A percentile compares a stretch with the other conserved stretches of the same genome.
Evolutionary conservation across 2,888 invertebrate species (phyloP).

Genomic region (Drosophila kambysellisi): DNA sequence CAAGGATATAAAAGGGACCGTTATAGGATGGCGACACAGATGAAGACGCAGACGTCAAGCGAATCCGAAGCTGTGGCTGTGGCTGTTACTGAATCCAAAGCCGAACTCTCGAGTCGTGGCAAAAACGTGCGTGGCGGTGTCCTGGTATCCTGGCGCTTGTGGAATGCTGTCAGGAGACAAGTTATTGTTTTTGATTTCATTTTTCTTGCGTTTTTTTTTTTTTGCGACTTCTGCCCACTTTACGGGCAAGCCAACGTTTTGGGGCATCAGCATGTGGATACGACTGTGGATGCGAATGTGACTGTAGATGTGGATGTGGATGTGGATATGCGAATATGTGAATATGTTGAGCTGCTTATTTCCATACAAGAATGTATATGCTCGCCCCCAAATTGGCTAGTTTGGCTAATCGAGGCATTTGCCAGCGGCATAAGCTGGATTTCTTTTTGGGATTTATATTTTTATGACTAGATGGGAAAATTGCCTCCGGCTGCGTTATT

Average conservation of each 20-base stretch:
- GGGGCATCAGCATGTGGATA: conserved; percentile 41
- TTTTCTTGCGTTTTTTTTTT: conserved; percentile 64
- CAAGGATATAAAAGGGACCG: conserved; percentile 9
- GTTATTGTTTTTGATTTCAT: conserved; percentile 82
- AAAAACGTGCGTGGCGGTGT: conserved; percentile 61
- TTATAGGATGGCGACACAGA: conserved; percentile 32
- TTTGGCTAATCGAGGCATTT: conserved; percentile 76
- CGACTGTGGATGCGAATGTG: conserved; percentile 9
- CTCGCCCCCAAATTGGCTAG: conserved; percentile 68
- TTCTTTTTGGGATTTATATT: conserved; percentile 54
- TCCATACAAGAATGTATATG: conserved; percentile 64
- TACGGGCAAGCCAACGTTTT: conserved; percentile 50
- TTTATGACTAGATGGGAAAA: conserved; percentile 57
- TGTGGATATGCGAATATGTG: conserved; percentile 26
- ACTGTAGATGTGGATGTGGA: conserved; percentile 3
- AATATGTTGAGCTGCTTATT: conserved; percentile 63
- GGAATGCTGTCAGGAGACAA: conserved; percentile 79
- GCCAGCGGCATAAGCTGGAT: conserved; percentile 64
- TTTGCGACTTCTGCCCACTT: conserved; percentile 43
- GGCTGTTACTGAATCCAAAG: conserved; percentile 32
- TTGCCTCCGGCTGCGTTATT: conserved; percentile 56
- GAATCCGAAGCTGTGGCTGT: conserved; percentile 44
- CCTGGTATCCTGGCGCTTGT: conserved; percentile 61
- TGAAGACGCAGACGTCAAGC: conserved; percentile 70
- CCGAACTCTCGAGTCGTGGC: conserved; percentile 36